phyloP scores from a whole-genome alignment of 2,113 vertebrate genomes.

The Acrocephalus kingi region DNA sequence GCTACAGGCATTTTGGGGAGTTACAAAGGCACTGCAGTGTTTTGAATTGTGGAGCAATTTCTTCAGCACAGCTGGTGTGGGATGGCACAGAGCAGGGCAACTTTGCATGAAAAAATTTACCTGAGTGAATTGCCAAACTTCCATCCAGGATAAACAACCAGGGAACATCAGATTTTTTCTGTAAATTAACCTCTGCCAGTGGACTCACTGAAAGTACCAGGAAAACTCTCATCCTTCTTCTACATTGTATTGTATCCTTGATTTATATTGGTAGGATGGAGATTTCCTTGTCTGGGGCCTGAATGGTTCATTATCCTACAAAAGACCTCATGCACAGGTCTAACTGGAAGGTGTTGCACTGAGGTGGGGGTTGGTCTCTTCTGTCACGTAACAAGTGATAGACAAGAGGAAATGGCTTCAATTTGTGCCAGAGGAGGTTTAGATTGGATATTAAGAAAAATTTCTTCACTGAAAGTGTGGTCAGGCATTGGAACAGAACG shows the following conservation, averaged over 20 bases:
- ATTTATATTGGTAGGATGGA: neutral
- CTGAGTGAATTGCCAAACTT: neutral
- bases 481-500: neutral
- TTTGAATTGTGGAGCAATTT: neutral
- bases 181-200: neutral
- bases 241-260: neutral
- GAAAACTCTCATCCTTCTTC: neutral
- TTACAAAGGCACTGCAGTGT: neutral
- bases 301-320: neutral
- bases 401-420: neutral
- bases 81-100: neutral
- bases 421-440: neutral
- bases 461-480: neutral
- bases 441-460: neutral
- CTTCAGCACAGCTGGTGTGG: neutral
- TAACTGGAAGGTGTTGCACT: neutral
- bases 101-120: neutral
- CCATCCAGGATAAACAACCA: neutral
- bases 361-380: rapidly evolving
- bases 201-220: neutral
- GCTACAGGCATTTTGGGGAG: neutral
- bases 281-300: neutral
- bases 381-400: neutral
- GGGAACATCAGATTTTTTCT: neutral
- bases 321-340: neutral